Conservation (phyloP, 2,797 vertebrate genomes). For the Loriculus beryllinus region DNA sequence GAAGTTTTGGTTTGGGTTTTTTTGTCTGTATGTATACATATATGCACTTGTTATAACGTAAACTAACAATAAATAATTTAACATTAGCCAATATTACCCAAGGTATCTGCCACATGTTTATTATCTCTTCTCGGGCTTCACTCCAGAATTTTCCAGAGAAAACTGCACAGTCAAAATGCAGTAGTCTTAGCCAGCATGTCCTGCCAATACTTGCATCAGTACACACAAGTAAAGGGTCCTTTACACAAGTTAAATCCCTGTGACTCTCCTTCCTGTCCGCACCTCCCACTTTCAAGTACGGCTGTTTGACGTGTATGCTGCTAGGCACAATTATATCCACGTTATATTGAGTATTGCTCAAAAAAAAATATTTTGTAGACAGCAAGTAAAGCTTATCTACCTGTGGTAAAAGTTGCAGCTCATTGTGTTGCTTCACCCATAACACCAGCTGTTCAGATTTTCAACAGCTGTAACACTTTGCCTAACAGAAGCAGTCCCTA, state of each 20-base stretch:
- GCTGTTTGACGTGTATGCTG: background rate
- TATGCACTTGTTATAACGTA: background rate
- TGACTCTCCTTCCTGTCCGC: background rate
- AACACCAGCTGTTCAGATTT: background rate
- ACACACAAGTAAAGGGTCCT: background rate
- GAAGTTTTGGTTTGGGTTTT: background rate
- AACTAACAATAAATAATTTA: background rate
- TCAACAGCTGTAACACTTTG: background rate
- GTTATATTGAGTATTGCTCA: background rate
- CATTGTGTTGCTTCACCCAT: background rate
- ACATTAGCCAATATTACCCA: background rate
- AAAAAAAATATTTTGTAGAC: background rate
- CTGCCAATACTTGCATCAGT: background rate
- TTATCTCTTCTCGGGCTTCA: background rate
- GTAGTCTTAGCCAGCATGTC: background rate
- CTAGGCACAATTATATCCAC: background rate
- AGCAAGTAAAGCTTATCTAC: background rate
- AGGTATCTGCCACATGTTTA: background rate
- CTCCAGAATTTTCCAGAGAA: background rate
- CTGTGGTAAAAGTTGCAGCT: background rate
- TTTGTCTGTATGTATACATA: background rate
- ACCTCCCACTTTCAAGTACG: background rate
- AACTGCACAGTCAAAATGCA: background rate
- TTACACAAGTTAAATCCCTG: background rate
- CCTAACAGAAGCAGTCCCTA: background rate